Percentiles rank a stretch among this genome's conserved stretches.
phyloP scores from a whole-genome alignment of 2,888 invertebrate genomes.

The Sinotaia quadrata region DNA sequence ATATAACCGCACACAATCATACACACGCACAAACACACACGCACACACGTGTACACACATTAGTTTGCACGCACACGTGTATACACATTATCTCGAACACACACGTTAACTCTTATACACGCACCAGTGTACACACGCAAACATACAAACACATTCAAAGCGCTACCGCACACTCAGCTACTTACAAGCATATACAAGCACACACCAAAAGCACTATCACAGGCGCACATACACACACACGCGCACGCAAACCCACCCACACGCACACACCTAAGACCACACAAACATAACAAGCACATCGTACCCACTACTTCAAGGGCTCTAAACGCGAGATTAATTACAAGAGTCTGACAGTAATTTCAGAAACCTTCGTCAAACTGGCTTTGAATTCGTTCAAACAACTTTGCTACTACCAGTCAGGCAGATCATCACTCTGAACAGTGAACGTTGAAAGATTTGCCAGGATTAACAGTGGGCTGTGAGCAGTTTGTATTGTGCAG shows the following conservation, averaged over 20 bases:
- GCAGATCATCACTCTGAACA: too few species aligned
- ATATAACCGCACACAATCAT: neutral
- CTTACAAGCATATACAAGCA: neutral
- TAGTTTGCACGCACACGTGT: neutral
- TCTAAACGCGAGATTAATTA: too few species aligned
- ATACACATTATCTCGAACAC: neutral
- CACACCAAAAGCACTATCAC: neutral
- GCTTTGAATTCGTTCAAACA: too few species aligned
- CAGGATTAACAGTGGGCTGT: too few species aligned
- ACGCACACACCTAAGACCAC: neutral
- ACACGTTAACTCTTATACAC: neutral
- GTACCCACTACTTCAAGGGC: too few species aligned
- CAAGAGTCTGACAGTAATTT: too few species aligned
- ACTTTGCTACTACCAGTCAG: too few species aligned
- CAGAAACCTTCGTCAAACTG: too few species aligned
- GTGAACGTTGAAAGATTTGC: too few species aligned
- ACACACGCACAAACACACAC: neutral
- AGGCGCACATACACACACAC: neutral
- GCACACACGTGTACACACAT: constrained; percentile 1
- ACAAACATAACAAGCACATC: neutral
- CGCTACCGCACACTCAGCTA: neutral
- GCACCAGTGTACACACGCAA: neutral
- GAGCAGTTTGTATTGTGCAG: too few species aligned
- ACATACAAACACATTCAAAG: neutral
- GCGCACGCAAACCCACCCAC: constrained; percentile 1